A percentile compares a stretch with the other conserved stretches of the same genome.
These are phyloP conservation scores for Orussus abietinus DNA, from an alignment of 1,140 invertebrate genomes.

Conservation along the genomic window DNA sequence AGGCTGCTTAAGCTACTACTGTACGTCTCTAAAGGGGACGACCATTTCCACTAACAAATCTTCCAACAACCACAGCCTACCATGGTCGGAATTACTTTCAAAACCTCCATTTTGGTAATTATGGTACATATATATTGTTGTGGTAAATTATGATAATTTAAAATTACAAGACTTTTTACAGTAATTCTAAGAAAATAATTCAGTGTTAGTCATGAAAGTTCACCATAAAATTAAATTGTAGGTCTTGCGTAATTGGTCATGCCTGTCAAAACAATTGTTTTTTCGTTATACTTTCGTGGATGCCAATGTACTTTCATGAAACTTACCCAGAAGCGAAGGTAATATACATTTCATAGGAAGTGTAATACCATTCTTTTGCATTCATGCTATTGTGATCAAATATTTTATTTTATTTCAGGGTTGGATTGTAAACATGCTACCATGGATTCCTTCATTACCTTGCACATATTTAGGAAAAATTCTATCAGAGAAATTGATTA, in stretches of 20 bases:
- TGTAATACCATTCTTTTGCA: slow-evolving; percentile 8
- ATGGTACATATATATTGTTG: slow-evolving; percentile 21
- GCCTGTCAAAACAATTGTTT: slow-evolving; percentile 75
- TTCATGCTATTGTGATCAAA: not conserved
- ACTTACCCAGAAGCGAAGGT: slow-evolving; percentile 64
- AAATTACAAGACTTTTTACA: slow-evolving; percentile 6
- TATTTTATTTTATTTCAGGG: slow-evolving; percentile 41
- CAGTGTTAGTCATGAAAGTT: too few species aligned
- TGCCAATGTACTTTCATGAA: slow-evolving; percentile 76
- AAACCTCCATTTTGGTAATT: slow-evolving; percentile 60
- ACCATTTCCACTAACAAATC: slow-evolving; percentile 28
- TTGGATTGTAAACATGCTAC: slow-evolving; percentile 72
- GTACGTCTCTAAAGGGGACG: slow-evolving; percentile 38
- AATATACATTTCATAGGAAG: slow-evolving; percentile 13
- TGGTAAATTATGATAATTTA: slow-evolving; percentile 19
- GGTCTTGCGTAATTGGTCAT: slow-evolving; percentile 68
- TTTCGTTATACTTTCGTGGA: slow-evolving; percentile 71
- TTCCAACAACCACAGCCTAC: slow-evolving; percentile 43
- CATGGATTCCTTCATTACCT: slow-evolving; percentile 65
- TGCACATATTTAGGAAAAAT: slow-evolving; percentile 64
- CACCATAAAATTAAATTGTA: slow-evolving; percentile 44
- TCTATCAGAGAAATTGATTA: slow-evolving; percentile 61
- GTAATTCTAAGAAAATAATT: too few species aligned
- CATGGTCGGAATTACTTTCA: slow-evolving; percentile 56
- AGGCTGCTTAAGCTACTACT: slow-evolving; percentile 51